These are phyloP conservation scores for Laothoe populi DNA, from an alignment of 2,888 invertebrate genomes.

Conservation along the genomic window DNA sequence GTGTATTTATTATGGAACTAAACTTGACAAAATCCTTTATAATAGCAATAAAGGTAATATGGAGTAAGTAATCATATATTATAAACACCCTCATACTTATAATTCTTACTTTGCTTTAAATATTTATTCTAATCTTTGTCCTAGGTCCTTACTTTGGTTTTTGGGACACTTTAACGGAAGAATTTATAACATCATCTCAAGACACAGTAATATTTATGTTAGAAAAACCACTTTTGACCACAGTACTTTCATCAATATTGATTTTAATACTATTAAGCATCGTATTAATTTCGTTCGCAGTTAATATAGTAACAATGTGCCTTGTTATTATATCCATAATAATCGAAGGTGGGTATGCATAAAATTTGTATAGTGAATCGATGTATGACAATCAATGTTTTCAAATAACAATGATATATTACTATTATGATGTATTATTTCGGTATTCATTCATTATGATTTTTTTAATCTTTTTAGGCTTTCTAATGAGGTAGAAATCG, in stretches of 20 bases:
- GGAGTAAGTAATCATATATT: conserved; percentile 48
- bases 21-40: conserved; percentile 61
- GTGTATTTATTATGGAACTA: conserved; percentile 58
- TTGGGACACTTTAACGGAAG: conserved; percentile 34
- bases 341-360: conserved; percentile 56
- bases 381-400: background rate
- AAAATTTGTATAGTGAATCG: too few species aligned
- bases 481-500: too few species aligned
- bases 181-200: conserved; percentile 29
- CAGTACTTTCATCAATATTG: conserved; percentile 43
- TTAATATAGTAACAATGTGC: conserved; percentile 45
- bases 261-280: conserved; percentile 38
- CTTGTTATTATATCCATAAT: conserved; percentile 49
- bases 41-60: conserved; percentile 49
- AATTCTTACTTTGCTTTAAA: background rate
- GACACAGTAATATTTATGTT: conserved; percentile 36
- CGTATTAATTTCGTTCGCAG: conserved; percentile 43
- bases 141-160: background rate
- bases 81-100: background rate
- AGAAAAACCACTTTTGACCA: conserved; percentile 53
- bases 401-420: too few species aligned
- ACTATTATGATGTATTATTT: too few species aligned
- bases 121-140: background rate
- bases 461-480: too few species aligned
- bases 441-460: too few species aligned